These are phyloP conservation scores for Nestor notabilis DNA, from an alignment of 2,113 vertebrate genomes.

Conservation along the genomic window DNA sequence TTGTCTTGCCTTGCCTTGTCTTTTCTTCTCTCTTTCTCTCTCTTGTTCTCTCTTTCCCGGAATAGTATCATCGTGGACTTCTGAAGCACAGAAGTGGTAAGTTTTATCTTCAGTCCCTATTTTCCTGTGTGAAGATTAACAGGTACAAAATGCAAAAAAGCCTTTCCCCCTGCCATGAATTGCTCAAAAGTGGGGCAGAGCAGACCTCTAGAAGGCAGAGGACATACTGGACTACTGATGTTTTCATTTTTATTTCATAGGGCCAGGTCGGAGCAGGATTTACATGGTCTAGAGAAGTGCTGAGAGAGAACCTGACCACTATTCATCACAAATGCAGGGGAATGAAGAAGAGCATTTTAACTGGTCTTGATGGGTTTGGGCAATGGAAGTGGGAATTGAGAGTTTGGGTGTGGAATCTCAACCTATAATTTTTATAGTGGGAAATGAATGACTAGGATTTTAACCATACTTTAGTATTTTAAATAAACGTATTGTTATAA, in stretches of 20 bases:
- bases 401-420: background rate
- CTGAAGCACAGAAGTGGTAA: background rate
- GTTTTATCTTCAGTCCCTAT: background rate
- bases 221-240: background rate
- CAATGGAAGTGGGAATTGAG: background rate
- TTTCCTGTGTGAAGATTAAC: background rate
- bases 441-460: background rate
- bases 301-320: background rate
- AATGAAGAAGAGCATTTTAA: background rate
- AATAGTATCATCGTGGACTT: background rate
- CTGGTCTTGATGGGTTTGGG: background rate
- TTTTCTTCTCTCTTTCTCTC: accelerated
- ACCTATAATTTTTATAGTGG: background rate
- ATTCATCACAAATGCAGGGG: background rate
- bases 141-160: background rate
- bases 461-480: background rate
- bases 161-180: background rate
- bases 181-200: background rate
- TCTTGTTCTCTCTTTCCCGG: background rate
- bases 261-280: background rate
- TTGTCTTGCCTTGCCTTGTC: background rate
- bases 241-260: background rate
- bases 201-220: background rate
- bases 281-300: background rate
- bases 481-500: background rate